These are phyloP conservation scores for Aphelinus atriplicis DNA, from an alignment of 1,140 invertebrate species.

Conservation along the genomic window DNA sequence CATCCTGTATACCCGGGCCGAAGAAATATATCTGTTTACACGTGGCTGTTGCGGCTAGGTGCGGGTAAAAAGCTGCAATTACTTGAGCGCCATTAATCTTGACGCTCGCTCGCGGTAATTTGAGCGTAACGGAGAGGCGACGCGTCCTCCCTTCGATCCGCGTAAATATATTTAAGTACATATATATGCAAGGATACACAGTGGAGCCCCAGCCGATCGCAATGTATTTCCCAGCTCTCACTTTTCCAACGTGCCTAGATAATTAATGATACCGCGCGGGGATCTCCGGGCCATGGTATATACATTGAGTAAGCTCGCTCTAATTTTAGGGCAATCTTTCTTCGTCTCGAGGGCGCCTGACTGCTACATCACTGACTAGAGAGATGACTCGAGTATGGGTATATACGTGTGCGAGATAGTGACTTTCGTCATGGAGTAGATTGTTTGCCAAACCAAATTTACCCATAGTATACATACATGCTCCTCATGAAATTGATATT, in stretches of 20 bases:
- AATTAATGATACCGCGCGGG: slow-evolving; percentile 62
- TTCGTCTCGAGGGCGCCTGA: slow-evolving; percentile 32
- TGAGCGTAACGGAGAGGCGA: neutral
- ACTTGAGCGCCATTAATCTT: slow-evolving; percentile 20
- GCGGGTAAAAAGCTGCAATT: neutral
- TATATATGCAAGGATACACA: neutral
- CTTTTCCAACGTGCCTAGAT: slow-evolving; percentile 39
- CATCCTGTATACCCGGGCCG: too few species aligned
- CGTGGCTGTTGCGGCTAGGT: too few species aligned
- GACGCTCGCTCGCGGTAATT: neutral
- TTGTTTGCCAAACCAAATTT: too few species aligned
- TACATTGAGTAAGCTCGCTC: slow-evolving; percentile 43
- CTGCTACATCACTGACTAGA: neutral
- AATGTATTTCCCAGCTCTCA: neutral
- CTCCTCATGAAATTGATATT: too few species aligned
- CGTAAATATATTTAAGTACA: neutral
- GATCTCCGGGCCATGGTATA: slow-evolving; percentile 56
- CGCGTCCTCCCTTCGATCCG: neutral
- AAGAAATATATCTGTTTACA: too few species aligned
- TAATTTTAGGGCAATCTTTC: slow-evolving; percentile 56
- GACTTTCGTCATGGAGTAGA: too few species aligned
- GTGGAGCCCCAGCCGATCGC: neutral
- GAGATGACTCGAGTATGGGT: too few species aligned
- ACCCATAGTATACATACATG: too few species aligned
- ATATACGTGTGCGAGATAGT: too few species aligned